Evolutionary conservation across 2,113 vertebrate genomes (phyloP).

Genomic region (Mobula hypostoma): DNA sequence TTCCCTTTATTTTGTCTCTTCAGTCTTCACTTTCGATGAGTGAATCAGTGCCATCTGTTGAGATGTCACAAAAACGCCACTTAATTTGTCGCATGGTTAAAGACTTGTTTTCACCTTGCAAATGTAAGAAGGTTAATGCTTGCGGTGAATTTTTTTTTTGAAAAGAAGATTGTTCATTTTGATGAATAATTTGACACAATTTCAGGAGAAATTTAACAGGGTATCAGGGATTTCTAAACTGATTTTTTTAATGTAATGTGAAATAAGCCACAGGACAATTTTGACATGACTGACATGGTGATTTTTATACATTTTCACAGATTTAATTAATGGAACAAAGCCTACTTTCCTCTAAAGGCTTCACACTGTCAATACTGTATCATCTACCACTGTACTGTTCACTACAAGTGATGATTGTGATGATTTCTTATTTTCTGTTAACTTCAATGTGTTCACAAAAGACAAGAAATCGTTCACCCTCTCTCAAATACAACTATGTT

Average conservation of each 20-base stretch:
- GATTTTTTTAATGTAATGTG: not conserved
- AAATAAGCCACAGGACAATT: conserved; percentile 5
- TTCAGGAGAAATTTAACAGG: not conserved
- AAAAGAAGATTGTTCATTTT: conserved; percentile 27
- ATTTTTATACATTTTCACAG: not conserved
- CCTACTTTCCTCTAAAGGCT: not conserved
- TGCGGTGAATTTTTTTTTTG: not conserved
- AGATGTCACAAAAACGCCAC: conserved; percentile 56
- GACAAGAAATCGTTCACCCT: not conserved
- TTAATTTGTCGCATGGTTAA: conserved; percentile 61
- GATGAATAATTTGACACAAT: conserved; percentile 29
- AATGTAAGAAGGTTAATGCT: conserved; percentile 41
- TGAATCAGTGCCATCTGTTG: conserved; percentile 59
- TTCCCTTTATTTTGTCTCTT: conserved; percentile 39
- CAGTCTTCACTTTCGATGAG: conserved; percentile 44
- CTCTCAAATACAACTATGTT: not conserved
- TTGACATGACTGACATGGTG: not conserved
- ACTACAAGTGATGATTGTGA: not conserved
- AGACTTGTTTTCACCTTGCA: conserved; percentile 54
- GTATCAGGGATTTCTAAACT: not conserved
- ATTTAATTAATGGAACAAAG: conserved; percentile 27
- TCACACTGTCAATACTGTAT: not conserved
- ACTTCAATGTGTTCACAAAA: not conserved
- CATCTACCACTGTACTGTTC: not conserved
- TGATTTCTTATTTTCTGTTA: not conserved